A percentile compares a stretch with the other conserved stretches of the same genome.
Conservation (phyloP, 2,113 vertebrate species). For the Peromyscus maniculatus region DNA sequence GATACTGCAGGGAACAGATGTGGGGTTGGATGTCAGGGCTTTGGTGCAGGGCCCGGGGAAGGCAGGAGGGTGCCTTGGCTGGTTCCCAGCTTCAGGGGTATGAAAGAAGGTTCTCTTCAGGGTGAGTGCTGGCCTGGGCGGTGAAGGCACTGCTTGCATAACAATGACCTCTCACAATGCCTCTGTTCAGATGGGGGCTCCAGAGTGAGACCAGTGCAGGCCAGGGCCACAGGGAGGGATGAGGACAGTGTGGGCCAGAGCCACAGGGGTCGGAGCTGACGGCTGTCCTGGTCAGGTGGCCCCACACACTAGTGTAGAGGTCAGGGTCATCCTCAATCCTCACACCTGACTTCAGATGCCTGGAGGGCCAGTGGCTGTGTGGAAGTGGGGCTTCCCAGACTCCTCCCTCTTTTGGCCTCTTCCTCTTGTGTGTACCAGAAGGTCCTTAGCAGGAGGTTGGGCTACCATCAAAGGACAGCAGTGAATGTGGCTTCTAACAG, state of each 20-base stretch:
- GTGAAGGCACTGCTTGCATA: conserved; percentile 47
- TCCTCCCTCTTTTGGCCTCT: neutral
- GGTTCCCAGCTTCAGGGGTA: conserved; percentile 22
- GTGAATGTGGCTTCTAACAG: neutral
- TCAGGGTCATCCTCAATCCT: neutral
- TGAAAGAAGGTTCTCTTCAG: conserved; percentile 70
- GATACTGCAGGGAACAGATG: conserved; percentile 77
- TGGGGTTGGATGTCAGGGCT: conserved; percentile 21
- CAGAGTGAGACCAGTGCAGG: neutral
- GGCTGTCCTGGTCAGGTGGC: neutral
- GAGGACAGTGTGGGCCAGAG: neutral
- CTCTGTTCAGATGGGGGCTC: conserved; percentile 61
- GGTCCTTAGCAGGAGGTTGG: neutral
- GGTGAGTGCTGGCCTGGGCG: conserved; percentile 27
- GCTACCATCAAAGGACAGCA: neutral
- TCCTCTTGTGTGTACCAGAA: neutral
- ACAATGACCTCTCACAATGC: conserved; percentile 69
- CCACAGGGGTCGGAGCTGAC: neutral
- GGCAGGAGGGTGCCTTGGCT: conserved; percentile 64
- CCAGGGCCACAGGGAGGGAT: neutral
- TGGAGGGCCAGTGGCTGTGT: neutral
- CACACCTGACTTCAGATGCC: neutral
- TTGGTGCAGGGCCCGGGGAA: conserved; percentile 4
- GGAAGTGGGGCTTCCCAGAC: neutral
- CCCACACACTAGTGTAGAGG: neutral